Evolutionary conservation across 1,140 invertebrate species (phyloP), one percentile per base, ranked within the genome.

Genomic region (Sycophaga agraensis): DNA sequence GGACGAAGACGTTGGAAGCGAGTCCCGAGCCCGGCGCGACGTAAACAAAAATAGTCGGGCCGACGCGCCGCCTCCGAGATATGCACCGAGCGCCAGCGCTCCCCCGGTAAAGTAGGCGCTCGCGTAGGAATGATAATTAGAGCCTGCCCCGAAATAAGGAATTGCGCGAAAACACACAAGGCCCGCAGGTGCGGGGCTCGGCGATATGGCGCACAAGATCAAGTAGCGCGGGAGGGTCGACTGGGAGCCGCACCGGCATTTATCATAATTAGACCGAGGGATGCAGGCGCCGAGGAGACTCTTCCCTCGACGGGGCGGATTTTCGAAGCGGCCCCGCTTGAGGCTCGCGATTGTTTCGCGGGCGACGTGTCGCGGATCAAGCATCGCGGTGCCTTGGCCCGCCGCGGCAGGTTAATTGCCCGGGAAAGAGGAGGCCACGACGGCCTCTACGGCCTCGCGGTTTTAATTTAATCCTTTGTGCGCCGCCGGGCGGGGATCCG

Each of bases 251-350:
- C 16, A 37, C 56, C 22, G 9, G 37, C 34, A 63, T 63, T 63
- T 57, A 49, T 63, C 60, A 63, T 63, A 63, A 63, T 63, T 63
- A 56, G 51, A 57, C 60, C 56, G 54, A 57, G 53, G 43, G 43
- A 50, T 19, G 39, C 49, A 55, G 11, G 22, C 42, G 14, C 57
- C 28, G 28, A 31, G 5, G 28, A 31, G 28, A 24, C 43, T 24
- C 22, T 46, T 31, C 28, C 11, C 28, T 31, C 28, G 28, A 4
- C 28, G 5, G 4, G 5, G 4, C 9, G 46, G 21, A 8, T 19
- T 48, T 48, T 48, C 45, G 22, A 7, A 11, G 46, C 4, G 4
- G 4, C 28, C 28, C 5, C 28, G 28, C 28, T 4, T 31, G 5
- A 6, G 28, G 28, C 28, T 31, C 28, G n/a, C n/a, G n/a, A 6